Evolutionary conservation across 1,140 invertebrate genomes (phyloP).

Genomic region (Penaeus indicus): DNA sequence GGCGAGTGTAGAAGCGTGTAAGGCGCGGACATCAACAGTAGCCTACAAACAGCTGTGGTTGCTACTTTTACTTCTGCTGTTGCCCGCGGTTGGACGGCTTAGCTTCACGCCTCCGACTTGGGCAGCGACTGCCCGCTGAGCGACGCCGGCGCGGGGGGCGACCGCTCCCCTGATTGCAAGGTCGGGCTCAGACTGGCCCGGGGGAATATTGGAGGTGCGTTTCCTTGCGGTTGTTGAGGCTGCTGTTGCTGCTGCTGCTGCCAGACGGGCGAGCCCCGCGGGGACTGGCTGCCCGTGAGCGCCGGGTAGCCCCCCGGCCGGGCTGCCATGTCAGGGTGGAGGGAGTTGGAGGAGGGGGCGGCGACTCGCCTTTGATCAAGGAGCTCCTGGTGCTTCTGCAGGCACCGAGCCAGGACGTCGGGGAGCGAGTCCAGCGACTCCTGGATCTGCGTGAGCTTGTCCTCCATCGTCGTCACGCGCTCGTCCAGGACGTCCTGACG

Average conservation of each 20-base stretch:
- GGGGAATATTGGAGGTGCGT: constrained; percentile 59
- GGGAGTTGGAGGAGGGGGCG: constrained; percentile 63
- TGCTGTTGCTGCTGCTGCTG: constrained; percentile 64
- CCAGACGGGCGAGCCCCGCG: constrained; percentile 58
- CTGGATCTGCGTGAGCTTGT: constrained; percentile 83
- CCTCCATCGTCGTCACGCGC: constrained; percentile 86
- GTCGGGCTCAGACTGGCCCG: constrained; percentile 58
- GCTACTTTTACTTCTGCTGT: constrained; percentile 59
- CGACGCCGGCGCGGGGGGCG: constrained; percentile 42
- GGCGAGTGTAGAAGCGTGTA: constrained; percentile 60
- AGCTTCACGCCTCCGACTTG: constrained; percentile 62
- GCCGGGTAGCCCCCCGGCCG: constrained; percentile 48
- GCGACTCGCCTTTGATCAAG: constrained; percentile 63
- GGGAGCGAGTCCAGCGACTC: constrained; percentile 86
- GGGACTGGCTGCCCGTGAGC: constrained; percentile 49
- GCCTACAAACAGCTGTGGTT: constrained; percentile 51
- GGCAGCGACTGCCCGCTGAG: constrained; percentile 57
- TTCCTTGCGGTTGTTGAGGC: constrained; percentile 42
- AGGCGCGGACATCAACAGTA: constrained; percentile 60
- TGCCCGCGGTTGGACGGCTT: constrained; percentile 62
- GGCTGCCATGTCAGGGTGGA: constrained; percentile 67
- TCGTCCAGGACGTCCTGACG: constrained; percentile 92
- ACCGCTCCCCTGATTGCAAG: constrained; percentile 56
- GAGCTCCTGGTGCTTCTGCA: constrained; percentile 66
- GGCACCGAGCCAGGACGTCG: constrained; percentile 80